Base-by-base conservation (phyloP, 30 jellyfish, hydroid and myxozoan species). In the Mastigias papua region DNA sequence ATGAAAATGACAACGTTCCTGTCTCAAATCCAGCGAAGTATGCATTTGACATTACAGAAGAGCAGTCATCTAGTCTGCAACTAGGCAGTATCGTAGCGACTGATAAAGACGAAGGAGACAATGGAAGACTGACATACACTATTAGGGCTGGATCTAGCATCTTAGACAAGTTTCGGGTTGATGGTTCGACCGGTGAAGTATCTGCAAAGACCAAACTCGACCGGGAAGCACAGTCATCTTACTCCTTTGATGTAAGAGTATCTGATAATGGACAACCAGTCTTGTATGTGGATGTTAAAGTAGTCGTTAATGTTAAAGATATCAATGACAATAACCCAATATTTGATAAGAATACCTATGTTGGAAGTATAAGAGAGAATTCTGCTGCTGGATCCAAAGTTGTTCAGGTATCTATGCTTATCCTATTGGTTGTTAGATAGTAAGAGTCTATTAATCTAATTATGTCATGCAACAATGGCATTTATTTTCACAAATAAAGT, bases 1-100 rank as follows among this genome's bases (percentile, higher is more conserved):
- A 88, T 35, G 96, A 77, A 28, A 88, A 88, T 68, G 96, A 88
- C 78, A 88, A 88, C 69, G 86, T 92, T n/a, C 96, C 96, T 54
- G 82, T 71, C 11, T 78, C 87, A 26, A 77, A 78, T n/a, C 89
- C 82, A 31, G 34, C 74, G 22, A 16, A 87, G 58, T 77, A 78
- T 34, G 30, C 82, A 25, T 88, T 88, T 68, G 10, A 61, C 33
- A 68, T 88, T 0, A 32, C 31, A 3, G 96, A 88, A 63, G 96
- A 78, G 32, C 82, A 77, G 48, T 27, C 85, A 26, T 17, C 78
- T 2, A 67, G 70, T 46, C 84, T 77, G 27, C 35, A 11, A 51
- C 93, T 70, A 27, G 96, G 96, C 31, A 46, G 32, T 0, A 37
- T 88, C 51, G 13, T 17, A 25, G 96, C 96, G 0, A 67, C 91